These are phyloP conservation scores for Rotaria magnacalcarata DNA, from an alignment of 2,888 invertebrate species.

Conservation along the genomic window DNA sequence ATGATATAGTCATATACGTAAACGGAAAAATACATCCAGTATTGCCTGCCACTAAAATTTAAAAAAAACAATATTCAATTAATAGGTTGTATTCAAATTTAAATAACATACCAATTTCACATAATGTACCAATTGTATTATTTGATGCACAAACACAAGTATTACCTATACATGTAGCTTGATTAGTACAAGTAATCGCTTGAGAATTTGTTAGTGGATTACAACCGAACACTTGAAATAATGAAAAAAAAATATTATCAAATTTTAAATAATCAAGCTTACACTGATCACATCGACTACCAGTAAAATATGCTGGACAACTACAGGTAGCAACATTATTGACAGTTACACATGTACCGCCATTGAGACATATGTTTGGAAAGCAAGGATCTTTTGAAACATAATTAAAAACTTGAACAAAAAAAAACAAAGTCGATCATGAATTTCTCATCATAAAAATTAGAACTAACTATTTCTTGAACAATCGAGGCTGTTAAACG, in stretches of 20 bases:
- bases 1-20: neutral
- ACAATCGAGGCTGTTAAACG: neutral
- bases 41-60: neutral
- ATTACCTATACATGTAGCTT: neutral
- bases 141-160: neutral
- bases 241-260: neutral
- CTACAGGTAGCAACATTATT: neutral
- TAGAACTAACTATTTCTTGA: conserved; percentile 2
- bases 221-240: conserved; percentile 1
- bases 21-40: conserved; percentile 30
- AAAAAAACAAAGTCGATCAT: neutral
- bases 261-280: neutral
- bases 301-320: conserved; percentile 43
- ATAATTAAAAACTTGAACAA: neutral
- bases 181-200: neutral
- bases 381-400: conserved; percentile 28
- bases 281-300: conserved; percentile 11
- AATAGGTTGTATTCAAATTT: neutral
- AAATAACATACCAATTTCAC: neutral
- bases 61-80: neutral
- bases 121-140: conserved; percentile 17
- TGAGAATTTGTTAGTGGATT: neutral
- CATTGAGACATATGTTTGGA: conserved; percentile 41
- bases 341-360: conserved; percentile 28
- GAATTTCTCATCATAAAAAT: neutral